A percentile compares a stretch with the other conserved stretches of the same genome.
Evolutionary conservation across 1,140 invertebrate species (phyloP).

Genomic region (Kradibia gibbosae): DNA sequence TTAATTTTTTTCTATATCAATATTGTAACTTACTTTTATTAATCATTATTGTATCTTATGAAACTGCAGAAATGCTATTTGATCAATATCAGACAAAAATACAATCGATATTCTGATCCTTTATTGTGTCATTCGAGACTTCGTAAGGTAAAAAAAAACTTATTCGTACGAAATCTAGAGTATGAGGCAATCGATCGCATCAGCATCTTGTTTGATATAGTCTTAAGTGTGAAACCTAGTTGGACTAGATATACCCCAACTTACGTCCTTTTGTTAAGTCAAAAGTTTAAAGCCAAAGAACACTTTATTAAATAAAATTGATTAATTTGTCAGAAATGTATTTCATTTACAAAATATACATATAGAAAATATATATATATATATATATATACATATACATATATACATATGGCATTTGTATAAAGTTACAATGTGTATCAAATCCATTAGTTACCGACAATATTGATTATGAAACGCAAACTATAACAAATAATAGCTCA

Average conservation of each 20-base stretch:
- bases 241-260: neutral
- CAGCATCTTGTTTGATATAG: conserved; percentile 14
- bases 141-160: conserved; percentile 1
- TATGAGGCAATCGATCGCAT: conserved; percentile 28
- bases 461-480: neutral
- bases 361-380: too few species aligned
- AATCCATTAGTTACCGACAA: conserved; percentile 32
- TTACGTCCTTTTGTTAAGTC: conserved; percentile 58
- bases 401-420: too few species aligned
- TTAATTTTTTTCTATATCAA: too few species aligned
- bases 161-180: neutral
- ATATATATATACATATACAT: too few species aligned
- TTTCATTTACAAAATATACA: neutral
- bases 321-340: conserved; percentile 50
- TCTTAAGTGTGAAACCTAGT: neutral
- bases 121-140: conserved; percentile 33
- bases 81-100: neutral
- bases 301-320: conserved; percentile 62
- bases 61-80: conserved; percentile 15
- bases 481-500: neutral
- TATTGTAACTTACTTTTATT: neutral
- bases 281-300: conserved; percentile 55
- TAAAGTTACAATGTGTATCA: neutral
- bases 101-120: conserved; percentile 24
- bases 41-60: conserved; percentile 1